Percentiles rank a stretch among this genome's conserved stretches.
Conservation (phyloP, 2,888 invertebrate species). For the Phlogophora meticulosa region DNA sequence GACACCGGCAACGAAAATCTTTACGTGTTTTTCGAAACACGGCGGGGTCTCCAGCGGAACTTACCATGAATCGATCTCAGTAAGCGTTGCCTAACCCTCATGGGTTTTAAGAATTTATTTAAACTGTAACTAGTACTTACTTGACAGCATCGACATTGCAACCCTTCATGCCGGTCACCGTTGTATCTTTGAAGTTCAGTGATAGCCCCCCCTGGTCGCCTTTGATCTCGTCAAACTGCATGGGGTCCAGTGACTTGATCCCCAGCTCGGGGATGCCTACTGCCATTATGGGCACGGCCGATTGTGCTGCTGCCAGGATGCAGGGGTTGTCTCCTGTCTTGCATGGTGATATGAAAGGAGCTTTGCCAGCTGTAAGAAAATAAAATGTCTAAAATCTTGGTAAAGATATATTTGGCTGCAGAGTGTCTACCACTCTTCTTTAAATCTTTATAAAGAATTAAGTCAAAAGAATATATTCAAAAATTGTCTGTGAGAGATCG, state of each 20-base stretch:
- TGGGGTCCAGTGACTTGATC: constrained; percentile 80
- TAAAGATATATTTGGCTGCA: no score
- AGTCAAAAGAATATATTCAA: no score
- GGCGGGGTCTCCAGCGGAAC: no score
- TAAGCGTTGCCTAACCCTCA: no score
- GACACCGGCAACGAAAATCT: no score
- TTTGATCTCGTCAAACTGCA: constrained; percentile 75
- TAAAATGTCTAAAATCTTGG: no score
- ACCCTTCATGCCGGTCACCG: constrained; percentile 80
- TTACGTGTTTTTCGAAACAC: no score
- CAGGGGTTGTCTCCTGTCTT: constrained; percentile 76
- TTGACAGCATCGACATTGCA: constrained; percentile 79
- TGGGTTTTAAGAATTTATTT: no score
- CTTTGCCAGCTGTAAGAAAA: constrained; percentile 64
- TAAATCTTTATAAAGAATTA: no score
- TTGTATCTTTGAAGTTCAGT: constrained; percentile 77
- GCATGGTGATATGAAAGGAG: constrained; percentile 84
- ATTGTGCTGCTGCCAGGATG: constrained; percentile 74
- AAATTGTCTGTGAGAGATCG: no score
- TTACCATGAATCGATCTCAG: no score
- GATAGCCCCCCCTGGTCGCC: constrained; percentile 78
- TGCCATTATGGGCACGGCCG: constrained; percentile 76
- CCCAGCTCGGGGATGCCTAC: constrained; percentile 80
- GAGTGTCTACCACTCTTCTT: no score
- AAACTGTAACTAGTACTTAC: constrained; percentile 75